Conservation (phyloP, 2,113 vertebrate species). For the Meles meles region DNA sequence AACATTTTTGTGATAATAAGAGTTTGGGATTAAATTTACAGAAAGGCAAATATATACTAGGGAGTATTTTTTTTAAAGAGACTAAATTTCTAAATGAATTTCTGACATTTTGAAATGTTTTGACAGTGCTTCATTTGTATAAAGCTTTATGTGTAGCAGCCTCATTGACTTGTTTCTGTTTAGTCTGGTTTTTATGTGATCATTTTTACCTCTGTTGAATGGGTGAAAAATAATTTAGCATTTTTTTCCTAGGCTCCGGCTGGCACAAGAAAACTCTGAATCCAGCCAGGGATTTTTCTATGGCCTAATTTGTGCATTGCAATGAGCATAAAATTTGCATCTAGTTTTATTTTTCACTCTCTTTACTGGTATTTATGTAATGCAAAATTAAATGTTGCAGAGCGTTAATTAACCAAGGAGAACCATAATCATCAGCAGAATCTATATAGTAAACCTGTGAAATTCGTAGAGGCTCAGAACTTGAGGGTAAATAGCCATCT, state of each 20-base stretch:
- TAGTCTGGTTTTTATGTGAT: slow-evolving; percentile 61
- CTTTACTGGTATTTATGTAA: slow-evolving; percentile 58
- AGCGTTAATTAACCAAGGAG: slow-evolving; percentile 66
- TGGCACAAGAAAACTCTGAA: slow-evolving; percentile 53
- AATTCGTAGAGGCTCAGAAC: slow-evolving; percentile 15
- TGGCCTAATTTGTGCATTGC: slow-evolving; percentile 57
- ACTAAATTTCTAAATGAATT: slow-evolving; percentile 55
- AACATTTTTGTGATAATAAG: slow-evolving; percentile 33
- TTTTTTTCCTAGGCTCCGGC: slow-evolving; percentile 31
- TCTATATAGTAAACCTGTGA: slow-evolving; percentile 38
- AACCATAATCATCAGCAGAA: slow-evolving; percentile 28
- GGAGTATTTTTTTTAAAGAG: neutral
- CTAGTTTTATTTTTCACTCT: slow-evolving; percentile 59
- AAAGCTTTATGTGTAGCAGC: slow-evolving; percentile 28
- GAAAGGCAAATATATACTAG: slow-evolving; percentile 25
- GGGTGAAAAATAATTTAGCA: slow-evolving; percentile 65
- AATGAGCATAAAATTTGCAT: slow-evolving; percentile 68
- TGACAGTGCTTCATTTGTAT: slow-evolving; percentile 43
- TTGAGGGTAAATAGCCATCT: neutral
- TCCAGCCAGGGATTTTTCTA: slow-evolving; percentile 53
- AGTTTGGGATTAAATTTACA: slow-evolving; percentile 28
- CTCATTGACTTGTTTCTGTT: slow-evolving; percentile 60
- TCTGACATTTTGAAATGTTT: slow-evolving; percentile 68
- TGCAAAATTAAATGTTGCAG: slow-evolving; percentile 64
- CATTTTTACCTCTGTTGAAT: slow-evolving; percentile 51